Evolutionary conservation across 2,797 vertebrate genomes (phyloP).

Genomic region (Semotilus atromaculatus): DNA sequence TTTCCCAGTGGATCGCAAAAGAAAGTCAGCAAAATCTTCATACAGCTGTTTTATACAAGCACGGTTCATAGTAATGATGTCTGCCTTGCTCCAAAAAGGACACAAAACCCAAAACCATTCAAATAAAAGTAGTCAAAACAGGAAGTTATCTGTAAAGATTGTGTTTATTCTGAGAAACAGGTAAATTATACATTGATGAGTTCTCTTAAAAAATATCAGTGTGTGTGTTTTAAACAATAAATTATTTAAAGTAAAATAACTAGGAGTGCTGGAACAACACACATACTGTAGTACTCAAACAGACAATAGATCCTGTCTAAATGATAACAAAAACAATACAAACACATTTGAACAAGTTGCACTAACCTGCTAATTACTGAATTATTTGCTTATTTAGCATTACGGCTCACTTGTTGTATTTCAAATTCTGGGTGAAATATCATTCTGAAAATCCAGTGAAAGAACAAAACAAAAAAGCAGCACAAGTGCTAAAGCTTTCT

Average conservation of each 20-base stretch:
- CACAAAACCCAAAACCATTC: neutral
- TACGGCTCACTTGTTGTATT: neutral
- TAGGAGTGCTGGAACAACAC: conserved; percentile 77
- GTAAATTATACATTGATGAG: conserved; percentile 61
- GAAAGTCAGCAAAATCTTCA: neutral
- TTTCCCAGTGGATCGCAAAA: neutral
- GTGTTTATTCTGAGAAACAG: conserved; percentile 67
- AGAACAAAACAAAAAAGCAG: neutral
- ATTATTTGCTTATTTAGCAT: conserved; percentile 6
- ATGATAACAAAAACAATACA: conserved; percentile 54
- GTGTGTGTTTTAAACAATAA: conserved; percentile 78
- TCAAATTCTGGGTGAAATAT: neutral
- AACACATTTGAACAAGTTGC: conserved; percentile 45
- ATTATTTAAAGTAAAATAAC: conserved; percentile 85
- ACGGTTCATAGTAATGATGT: no score
- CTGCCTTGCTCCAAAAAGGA: neutral
- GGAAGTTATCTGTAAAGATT: conserved; percentile 34
- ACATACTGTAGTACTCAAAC: conserved; percentile 73
- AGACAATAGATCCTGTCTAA: conserved; percentile 69
- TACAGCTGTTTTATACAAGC: neutral
- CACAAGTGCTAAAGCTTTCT: neutral
- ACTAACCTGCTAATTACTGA: conserved; percentile 46
- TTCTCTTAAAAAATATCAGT: conserved; percentile 80
- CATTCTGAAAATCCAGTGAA: neutral
- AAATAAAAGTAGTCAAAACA: neutral